phyloP scores from a whole-genome alignment of 2,113 vertebrate species.

The Bufo bufo region DNA sequence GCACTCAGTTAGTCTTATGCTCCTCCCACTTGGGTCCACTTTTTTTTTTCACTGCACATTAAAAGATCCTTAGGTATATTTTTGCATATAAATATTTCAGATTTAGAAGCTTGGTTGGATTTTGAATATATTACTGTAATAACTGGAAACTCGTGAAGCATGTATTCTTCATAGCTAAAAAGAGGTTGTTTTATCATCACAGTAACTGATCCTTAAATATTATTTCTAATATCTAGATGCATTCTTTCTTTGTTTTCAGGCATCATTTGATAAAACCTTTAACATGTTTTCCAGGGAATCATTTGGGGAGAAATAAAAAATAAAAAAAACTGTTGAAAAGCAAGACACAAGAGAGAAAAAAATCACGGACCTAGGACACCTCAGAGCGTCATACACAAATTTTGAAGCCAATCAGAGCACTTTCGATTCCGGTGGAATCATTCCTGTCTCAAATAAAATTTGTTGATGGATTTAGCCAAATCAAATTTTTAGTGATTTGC shows the following conservation, averaged over 20 bases:
- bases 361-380: too few species aligned
- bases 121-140: background rate
- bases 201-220: background rate
- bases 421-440: too few species aligned
- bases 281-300: background rate
- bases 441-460: too few species aligned
- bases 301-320: too few species aligned
- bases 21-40: constrained; percentile 14
- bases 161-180: background rate
- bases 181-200: background rate
- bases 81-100: background rate
- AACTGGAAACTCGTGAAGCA: background rate
- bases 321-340: too few species aligned
- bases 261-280: background rate
- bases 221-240: too few species aligned
- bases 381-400: too few species aligned
- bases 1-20: constrained; percentile 11
- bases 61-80: background rate
- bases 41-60: background rate
- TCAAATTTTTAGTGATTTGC: too few species aligned
- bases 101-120: background rate
- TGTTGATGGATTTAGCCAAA: too few species aligned
- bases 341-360: too few species aligned
- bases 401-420: too few species aligned
- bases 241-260: background rate